These are phyloP conservation scores for Promerops cafer DNA, from an alignment of 2,113 vertebrate species.

Conservation along the genomic window DNA sequence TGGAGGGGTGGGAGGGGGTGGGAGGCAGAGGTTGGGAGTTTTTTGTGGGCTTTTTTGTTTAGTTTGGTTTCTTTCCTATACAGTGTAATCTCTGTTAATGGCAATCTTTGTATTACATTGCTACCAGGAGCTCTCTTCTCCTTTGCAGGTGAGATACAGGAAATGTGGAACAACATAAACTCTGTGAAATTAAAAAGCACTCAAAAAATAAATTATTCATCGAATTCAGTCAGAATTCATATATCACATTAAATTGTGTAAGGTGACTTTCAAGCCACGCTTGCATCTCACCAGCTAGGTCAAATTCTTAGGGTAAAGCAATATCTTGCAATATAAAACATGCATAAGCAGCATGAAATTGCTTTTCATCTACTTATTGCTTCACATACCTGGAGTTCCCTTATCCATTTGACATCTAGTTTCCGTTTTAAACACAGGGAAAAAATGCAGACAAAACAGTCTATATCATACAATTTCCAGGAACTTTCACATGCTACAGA, in stretches of 20 bases:
- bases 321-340: background rate
- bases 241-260: background rate
- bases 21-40: too few species aligned
- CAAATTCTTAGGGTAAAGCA: background rate
- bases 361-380: background rate
- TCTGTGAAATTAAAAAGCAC: constrained; percentile 12
- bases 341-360: background rate
- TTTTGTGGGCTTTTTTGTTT: background rate
- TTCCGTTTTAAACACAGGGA: background rate
- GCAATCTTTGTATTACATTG: background rate
- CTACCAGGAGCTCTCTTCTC: background rate
- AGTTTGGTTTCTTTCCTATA: background rate
- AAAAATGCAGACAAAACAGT: background rate
- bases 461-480: background rate
- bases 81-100: background rate
- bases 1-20: background rate
- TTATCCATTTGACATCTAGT: background rate
- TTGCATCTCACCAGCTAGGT: background rate
- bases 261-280: background rate
- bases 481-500: background rate
- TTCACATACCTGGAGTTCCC: background rate
- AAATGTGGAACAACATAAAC: background rate
- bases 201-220: constrained; percentile 29
- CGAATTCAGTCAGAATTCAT: constrained; percentile 27
- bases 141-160: background rate